phyloP scores from a whole-genome alignment of 2,113 vertebrate genomes.

The Muscicapa adusta region DNA sequence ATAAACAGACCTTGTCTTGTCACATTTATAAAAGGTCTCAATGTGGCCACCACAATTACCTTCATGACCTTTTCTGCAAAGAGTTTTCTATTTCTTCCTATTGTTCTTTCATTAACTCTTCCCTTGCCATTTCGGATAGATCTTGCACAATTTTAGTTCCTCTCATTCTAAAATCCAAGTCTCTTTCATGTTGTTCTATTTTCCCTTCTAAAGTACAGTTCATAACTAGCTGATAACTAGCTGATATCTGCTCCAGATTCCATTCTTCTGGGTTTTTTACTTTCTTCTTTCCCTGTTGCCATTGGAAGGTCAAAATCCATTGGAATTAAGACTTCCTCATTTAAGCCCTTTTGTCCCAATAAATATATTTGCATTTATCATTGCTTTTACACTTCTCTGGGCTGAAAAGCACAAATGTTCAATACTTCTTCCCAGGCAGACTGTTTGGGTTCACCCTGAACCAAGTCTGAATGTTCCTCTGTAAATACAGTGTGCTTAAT shows the following conservation, averaged over 20 bases:
- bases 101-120: neutral
- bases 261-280: neutral
- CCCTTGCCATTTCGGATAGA: neutral
- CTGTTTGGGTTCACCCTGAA: neutral
- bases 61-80: neutral
- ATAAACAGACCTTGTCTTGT: neutral
- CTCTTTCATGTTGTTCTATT: neutral
- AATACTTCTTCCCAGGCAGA: neutral
- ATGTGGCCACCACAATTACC: neutral
- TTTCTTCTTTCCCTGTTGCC: neutral
- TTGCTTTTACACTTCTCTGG: neutral
- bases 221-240: neutral
- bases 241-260: neutral
- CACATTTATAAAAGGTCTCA: neutral
- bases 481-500: neutral
- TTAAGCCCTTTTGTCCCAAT: neutral
- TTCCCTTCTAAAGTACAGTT: neutral
- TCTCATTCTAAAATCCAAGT: neutral
- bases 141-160: neutral
- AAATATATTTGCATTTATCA: neutral
- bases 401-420: neutral
- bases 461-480: neutral
- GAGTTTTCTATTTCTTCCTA: neutral
- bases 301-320: neutral
- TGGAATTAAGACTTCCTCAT: neutral